Conservation (phyloP, 2,888 invertebrate genomes). For the Villa cingulata region DNA sequence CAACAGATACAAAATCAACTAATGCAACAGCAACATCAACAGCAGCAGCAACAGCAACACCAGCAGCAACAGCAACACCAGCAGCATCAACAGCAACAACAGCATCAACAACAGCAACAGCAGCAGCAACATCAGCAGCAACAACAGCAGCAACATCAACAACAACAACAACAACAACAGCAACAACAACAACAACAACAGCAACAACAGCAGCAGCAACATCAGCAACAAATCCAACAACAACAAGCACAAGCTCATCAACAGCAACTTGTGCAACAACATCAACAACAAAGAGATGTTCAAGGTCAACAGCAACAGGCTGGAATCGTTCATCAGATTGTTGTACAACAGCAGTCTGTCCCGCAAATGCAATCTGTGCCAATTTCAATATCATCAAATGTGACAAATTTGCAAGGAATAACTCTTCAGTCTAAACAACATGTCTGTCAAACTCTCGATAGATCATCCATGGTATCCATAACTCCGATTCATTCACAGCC, state of each 20-base stretch:
- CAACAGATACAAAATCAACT: constrained; percentile 39
- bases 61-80: constrained; percentile 21
- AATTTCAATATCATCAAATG: constrained; percentile 31
- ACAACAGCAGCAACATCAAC: constrained; percentile 29
- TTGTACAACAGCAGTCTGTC: constrained; percentile 28
- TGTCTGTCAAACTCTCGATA: constrained; percentile 1
- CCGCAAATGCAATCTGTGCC: constrained; percentile 20
- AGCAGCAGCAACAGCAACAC: constrained; percentile 25
- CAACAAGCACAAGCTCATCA: constrained; percentile 23
- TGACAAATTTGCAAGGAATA: constrained; percentile 14
- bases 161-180: constrained; percentile 32
- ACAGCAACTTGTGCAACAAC: constrained; percentile 22
- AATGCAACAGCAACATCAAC: constrained; percentile 34
- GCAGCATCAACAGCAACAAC: constrained; percentile 23
- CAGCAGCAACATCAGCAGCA: constrained; percentile 19
- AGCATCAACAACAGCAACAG: constrained; percentile 21
- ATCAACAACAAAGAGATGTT: constrained; percentile 20
- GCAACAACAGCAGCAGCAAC: constrained; percentile 29
- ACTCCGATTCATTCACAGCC: not conserved
- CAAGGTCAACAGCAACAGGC: constrained; percentile 40
- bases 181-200: constrained; percentile 45
- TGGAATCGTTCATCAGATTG: constrained; percentile 28
- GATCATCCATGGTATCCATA: constrained; percentile 4
- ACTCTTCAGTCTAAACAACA: constrained; percentile 10
- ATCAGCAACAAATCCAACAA: constrained; percentile 26